A percentile compares a stretch with the other conserved stretches of the same genome.
phyloP scores from a whole-genome alignment of 2,797 vertebrate genomes.

The Zonotrichia albicollis region DNA sequence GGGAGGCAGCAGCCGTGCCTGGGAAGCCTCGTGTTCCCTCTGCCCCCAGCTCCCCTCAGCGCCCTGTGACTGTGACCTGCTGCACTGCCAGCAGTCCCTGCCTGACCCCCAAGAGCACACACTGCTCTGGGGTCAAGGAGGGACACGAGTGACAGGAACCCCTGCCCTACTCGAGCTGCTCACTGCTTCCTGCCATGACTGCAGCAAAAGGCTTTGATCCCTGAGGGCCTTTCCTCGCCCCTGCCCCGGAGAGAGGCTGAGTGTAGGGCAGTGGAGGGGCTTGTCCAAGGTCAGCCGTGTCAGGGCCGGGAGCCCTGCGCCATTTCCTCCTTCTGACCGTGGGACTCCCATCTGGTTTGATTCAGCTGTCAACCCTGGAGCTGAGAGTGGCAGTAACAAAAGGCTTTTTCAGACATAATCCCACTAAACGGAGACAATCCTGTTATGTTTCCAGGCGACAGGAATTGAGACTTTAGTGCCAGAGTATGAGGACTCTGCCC shows the following conservation, averaged over 20 bases:
- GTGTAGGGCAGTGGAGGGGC: background rate
- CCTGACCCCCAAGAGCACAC: background rate
- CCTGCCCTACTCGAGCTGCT: background rate
- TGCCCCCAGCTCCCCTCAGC: background rate
- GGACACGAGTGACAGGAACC: background rate
- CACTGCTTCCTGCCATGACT: background rate
- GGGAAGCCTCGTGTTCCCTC: background rate
- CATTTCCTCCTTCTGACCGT: background rate
- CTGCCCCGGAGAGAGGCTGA: background rate
- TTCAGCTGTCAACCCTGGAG: conserved; percentile 61
- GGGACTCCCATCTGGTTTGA: conserved; percentile 54
- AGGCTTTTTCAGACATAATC: conserved; percentile 64
- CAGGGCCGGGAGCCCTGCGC: conserved; percentile 3
- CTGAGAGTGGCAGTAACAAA: conserved; percentile 62
- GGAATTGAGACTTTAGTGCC: conserved; percentile 63
- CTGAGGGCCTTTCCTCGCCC: background rate
- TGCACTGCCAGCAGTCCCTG: rapidly evolving
- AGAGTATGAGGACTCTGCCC: conserved; percentile 59
- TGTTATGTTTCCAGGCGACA: conserved; percentile 66
- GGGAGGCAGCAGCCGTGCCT: rapidly evolving
- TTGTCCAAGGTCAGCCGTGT: conserved; percentile 11
- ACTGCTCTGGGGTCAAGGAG: background rate
- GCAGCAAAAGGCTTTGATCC: background rate
- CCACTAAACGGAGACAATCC: conserved; percentile 63
- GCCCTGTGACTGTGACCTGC: background rate